phyloP scores from a whole-genome alignment of 2,113 vertebrate species.

The Notothenia rossii region DNA sequence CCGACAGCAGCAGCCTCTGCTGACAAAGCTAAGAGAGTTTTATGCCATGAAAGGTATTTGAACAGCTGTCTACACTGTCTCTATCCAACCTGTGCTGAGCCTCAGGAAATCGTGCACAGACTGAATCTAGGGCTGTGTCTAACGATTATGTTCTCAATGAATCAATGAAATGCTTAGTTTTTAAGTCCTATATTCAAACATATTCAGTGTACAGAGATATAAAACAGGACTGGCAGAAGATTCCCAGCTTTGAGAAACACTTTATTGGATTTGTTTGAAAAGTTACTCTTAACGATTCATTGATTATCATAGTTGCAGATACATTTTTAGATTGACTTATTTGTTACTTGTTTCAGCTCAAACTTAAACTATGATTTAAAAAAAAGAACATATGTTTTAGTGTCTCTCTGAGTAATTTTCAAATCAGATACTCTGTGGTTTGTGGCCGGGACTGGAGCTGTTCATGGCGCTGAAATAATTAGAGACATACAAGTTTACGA shows the following conservation, averaged over 20 bases:
- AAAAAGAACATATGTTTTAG: neutral
- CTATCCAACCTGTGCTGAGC: neutral
- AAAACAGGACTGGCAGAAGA: neutral
- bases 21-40: constrained; percentile 19
- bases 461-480: neutral
- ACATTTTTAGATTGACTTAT: too few relatives aligned
- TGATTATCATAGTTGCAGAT: too few relatives aligned
- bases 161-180: neutral
- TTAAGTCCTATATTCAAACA: neutral
- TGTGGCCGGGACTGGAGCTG: neutral
- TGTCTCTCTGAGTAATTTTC: neutral
- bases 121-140: neutral
- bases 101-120: neutral
- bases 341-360: neutral
- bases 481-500: neutral
- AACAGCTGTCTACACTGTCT: constrained; percentile 32
- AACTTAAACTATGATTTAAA: neutral
- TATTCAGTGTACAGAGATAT: neutral
- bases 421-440: neutral
- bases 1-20: neutral
- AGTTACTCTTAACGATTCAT: too few relatives aligned
- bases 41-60: constrained; percentile 11
- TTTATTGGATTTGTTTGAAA: neutral
- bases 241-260: neutral
- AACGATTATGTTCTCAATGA: neutral